A percentile compares a stretch with the other conserved stretches of the same genome.
These are phyloP conservation scores for Heterochromis multidens DNA, from an alignment of 2,113 vertebrate genomes.

Conservation along the genomic window DNA sequence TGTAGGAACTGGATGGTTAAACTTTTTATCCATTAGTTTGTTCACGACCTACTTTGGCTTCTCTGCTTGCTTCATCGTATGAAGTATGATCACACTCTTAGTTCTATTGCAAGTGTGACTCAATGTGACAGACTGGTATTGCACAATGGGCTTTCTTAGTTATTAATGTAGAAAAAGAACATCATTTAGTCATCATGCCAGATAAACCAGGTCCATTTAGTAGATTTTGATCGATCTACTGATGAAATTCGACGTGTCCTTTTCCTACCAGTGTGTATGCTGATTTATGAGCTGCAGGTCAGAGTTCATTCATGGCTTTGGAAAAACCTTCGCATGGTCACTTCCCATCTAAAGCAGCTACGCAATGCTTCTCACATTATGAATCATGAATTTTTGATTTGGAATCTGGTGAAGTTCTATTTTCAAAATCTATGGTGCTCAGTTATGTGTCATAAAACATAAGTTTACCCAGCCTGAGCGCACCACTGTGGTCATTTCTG, in stretches of 20 bases:
- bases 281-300: not conserved
- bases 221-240: not conserved
- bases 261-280: not conserved
- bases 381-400: not conserved
- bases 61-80: not conserved
- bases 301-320: not conserved
- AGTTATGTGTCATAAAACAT: not conserved
- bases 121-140: not conserved
- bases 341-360: not conserved
- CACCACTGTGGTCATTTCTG: conserved; percentile 15
- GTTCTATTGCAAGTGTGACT: not conserved
- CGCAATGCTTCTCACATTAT: not conserved
- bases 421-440: not conserved
- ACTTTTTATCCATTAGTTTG: no score
- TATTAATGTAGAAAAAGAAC: not conserved
- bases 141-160: not conserved
- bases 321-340: not conserved
- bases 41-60: no score
- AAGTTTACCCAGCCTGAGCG: not conserved
- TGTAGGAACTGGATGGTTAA: no score
- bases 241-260: not conserved
- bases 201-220: not conserved
- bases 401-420: not conserved
- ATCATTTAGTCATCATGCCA: not conserved
- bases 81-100: not conserved